Percentiles rank a stretch among this genome's conserved stretches.
These are phyloP conservation scores for Laterallus jamaicensis DNA, from an alignment of 2,113 vertebrate genomes.

Conservation along the genomic window DNA sequence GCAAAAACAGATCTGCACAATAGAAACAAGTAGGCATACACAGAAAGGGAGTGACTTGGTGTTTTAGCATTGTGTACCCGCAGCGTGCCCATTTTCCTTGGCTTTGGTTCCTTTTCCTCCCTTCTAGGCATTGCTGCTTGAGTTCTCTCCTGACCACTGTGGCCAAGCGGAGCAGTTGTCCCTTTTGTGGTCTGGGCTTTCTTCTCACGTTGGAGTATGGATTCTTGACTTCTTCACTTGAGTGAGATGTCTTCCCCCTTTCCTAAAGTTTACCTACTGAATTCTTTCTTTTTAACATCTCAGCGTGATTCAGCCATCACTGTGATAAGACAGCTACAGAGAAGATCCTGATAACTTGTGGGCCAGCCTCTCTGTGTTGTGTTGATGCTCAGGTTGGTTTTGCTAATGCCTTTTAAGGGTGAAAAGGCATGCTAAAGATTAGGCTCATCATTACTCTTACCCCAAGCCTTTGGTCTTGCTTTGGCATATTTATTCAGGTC, in stretches of 20 bases:
- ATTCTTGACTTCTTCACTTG: background rate
- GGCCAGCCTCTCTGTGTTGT: background rate
- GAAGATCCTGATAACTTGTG: background rate
- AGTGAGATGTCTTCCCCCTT: background rate
- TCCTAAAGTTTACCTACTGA: background rate
- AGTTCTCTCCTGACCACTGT: background rate
- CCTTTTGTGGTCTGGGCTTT: rapidly evolving
- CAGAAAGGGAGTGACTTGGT: background rate
- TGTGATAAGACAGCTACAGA: background rate
- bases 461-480: background rate
- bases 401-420: background rate
- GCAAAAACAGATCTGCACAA: background rate
- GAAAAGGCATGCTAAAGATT: background rate
- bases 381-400: background rate
- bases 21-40: background rate
- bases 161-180: background rate
- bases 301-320: background rate
- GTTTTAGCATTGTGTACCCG: background rate
- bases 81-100: background rate
- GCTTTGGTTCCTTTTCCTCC: conserved; percentile 15
- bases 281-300: background rate
- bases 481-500: background rate
- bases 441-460: background rate
- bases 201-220: background rate
- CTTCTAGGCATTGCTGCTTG: background rate